These are phyloP conservation scores for Syritta pipiens DNA, from an alignment of 2,888 invertebrate genomes.

Conservation along the genomic window DNA sequence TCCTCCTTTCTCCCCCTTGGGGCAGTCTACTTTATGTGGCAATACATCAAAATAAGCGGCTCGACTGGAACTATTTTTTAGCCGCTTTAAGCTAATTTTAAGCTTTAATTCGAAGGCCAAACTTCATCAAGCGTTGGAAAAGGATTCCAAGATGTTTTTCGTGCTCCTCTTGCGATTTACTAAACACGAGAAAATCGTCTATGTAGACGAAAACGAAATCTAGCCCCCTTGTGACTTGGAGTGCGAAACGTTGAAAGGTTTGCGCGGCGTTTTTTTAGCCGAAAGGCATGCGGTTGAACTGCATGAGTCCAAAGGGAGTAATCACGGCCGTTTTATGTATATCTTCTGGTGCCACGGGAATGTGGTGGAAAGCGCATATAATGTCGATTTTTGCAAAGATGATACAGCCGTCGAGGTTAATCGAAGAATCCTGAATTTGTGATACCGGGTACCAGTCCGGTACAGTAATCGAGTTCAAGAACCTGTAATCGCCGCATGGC, in stretches of 20 bases:
- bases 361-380: neutral
- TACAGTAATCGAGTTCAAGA: neutral
- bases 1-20: too few species aligned
- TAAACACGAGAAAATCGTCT: neutral
- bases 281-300: constrained; percentile 1
- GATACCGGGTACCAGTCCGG: neutral
- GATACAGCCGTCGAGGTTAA: neutral
- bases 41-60: too few species aligned
- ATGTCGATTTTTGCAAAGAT: constrained; percentile 6
- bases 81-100: too few species aligned
- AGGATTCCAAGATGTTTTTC: neutral
- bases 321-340: constrained; percentile 3
- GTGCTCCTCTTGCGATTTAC: neutral
- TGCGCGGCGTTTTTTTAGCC: neutral
- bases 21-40: too few species aligned
- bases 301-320: neutral
- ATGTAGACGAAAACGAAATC: neutral
- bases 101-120: too few species aligned
- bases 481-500: neutral
- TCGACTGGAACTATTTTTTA: too few species aligned
- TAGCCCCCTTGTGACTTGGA: neutral
- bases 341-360: neutral
- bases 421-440: neutral
- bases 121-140: constrained; percentile 19
- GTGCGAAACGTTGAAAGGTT: constrained; percentile 9